Base-by-base conservation (phyloP, 2,888 invertebrate genomes). In the Ellobium chinense region DNA sequence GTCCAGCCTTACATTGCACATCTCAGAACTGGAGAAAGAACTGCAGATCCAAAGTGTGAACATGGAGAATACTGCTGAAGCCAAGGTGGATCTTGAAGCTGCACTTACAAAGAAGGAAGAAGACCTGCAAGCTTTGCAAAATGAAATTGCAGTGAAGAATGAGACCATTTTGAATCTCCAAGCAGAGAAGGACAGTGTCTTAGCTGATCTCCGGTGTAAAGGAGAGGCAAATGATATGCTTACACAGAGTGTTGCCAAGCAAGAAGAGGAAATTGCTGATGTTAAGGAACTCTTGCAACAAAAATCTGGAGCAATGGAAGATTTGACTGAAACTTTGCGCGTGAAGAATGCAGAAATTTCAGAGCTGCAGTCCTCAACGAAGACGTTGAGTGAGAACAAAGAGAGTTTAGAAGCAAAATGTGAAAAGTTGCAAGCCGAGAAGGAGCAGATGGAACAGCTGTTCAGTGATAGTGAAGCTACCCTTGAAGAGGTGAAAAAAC, bases 51-150 rank as follows among this genome's bases (percentile, higher is more conserved):
- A 72, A 37, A 34, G 18, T 18, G 60, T 62, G n/a, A 29, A 68
- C 1, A 3, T 75, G 29, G 62, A 18, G 5, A 21, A 18, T n/a
- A 9, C 70, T 21, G 58, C 46, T 46, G 69, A 69, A 5, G 29
- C 21, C 58, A 79, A 73, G 31, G 14, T 36, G n/a, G 31, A 72
- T 18, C 39, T 72, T 24, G 80, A 75, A 62, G 56, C 39, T 21
- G 63, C n/a, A 62, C n/a, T 75, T 31, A 62, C 56, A 46, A 76
- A 27, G 36, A 37, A n/a, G 21, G 69, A 75, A 18, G 29, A 62
- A 29, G 70, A 76, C 56, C 5, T 63, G n/a, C 37, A 66, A 7
- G 37, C 18, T 73, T 31, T 79, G 18, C 36, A 66, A 18, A 39
- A 14, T 39, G 46, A 66, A 54, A 37, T 66, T 63, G 60, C 62